Percentiles rank a stretch among this genome's conserved stretches.
These are phyloP conservation scores for Marmota monax DNA, from an alignment of 2,113 vertebrate species.

Conservation along the genomic window DNA sequence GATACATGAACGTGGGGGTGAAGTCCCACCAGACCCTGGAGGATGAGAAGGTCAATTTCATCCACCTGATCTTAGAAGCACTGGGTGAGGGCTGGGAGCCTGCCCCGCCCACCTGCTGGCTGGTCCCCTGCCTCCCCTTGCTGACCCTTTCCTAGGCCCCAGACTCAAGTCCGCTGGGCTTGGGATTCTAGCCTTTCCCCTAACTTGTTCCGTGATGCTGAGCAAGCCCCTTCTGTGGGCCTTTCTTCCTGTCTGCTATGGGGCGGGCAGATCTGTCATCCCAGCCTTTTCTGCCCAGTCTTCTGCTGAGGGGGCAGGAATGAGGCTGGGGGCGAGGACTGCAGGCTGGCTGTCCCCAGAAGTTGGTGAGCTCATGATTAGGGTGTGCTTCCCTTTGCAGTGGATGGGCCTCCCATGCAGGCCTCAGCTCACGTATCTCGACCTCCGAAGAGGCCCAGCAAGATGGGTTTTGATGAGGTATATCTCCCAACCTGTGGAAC, in stretches of 20 bases:
- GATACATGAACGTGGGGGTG: constrained; percentile 94
- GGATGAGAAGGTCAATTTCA: constrained; percentile 94
- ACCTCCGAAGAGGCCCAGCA: constrained; percentile 91
- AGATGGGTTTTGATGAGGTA: constrained; percentile 97
- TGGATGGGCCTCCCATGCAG: constrained; percentile 94
- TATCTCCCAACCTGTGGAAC: not conserved
- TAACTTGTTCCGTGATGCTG: not conserved
- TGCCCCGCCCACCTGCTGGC: accelerated
- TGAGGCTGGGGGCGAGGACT: not conserved
- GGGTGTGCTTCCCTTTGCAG: constrained; percentile 83
- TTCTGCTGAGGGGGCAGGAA: not conserved
- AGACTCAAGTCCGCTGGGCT: not conserved
- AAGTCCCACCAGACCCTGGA: constrained; percentile 93
- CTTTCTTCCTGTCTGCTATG: not conserved
- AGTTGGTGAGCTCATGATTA: not conserved
- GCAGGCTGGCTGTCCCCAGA: not conserved
- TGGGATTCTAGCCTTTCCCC: not conserved
- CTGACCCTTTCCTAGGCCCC: not conserved
- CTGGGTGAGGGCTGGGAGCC: constrained; percentile 88
- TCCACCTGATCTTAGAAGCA: constrained; percentile 94
- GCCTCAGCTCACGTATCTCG: constrained; percentile 90
- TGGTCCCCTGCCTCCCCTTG: not conserved
- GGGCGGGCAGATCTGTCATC: not conserved
- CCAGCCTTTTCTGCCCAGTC: not conserved
- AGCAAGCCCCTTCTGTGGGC: not conserved